Conservation (phyloP, 2,888 invertebrate genomes). For the Conchocele bisecta region DNA sequence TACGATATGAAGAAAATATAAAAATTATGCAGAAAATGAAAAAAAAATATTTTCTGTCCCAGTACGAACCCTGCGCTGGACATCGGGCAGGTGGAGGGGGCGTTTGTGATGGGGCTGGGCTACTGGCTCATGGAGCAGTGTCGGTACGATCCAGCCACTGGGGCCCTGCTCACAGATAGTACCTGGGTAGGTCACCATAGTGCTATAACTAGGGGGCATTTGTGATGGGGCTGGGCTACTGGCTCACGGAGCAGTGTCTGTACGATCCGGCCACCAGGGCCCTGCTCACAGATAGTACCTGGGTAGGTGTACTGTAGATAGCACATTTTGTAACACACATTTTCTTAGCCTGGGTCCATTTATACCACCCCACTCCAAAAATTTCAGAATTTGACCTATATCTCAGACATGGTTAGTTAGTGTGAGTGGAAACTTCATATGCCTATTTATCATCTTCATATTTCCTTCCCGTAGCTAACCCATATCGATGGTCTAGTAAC, state of each 20-base stretch:
- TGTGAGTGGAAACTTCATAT: too few species aligned
- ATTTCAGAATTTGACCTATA: too few species aligned
- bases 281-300: constrained; percentile 89
- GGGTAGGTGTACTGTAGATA: constrained; percentile 85
- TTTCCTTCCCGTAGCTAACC: too few species aligned
- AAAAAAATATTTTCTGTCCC: constrained; percentile 8
- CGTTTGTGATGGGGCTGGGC: constrained; percentile 89
- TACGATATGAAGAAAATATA: too few species aligned
- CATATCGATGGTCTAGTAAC: too few species aligned
- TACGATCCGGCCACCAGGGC: constrained; percentile 87
- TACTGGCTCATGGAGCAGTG: constrained; percentile 90
- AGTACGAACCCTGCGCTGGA: constrained; percentile 80
- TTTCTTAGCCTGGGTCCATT: too few species aligned
- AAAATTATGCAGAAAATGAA: too few species aligned
- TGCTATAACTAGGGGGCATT: constrained; percentile 92
- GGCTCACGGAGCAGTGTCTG: constrained; percentile 87
- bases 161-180: constrained; percentile 88
- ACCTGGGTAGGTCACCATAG: constrained; percentile 86
- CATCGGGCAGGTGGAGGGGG: constrained; percentile 86
- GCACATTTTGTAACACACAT: too few species aligned
- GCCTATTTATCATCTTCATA: too few species aligned
- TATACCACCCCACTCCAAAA: too few species aligned
- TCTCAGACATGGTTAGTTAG: too few species aligned
- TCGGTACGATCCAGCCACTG: constrained; percentile 86
- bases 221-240: constrained; percentile 88